Percentiles rank a stretch among this genome's conserved stretches.
phyloP scores from a whole-genome alignment of 2,113 vertebrate genomes.

The Prunella fulvescens region DNA sequence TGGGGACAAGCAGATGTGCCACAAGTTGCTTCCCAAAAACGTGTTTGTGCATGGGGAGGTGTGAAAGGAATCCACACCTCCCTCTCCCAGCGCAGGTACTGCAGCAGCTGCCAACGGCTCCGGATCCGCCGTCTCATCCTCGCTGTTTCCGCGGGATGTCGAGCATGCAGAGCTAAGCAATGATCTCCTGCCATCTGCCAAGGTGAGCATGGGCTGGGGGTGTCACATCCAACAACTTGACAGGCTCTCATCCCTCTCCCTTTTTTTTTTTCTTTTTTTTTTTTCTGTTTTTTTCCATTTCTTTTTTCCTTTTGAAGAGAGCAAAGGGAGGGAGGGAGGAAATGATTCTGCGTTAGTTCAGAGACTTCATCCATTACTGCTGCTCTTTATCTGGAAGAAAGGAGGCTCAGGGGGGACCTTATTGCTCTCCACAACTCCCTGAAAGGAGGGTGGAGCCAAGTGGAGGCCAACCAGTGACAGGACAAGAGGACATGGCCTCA shows the following conservation, averaged over 20 bases:
- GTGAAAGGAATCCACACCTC: conserved; percentile 11
- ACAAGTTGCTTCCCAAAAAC: neutral
- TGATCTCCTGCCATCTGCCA: conserved; percentile 61
- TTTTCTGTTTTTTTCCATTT: fast-evolving
- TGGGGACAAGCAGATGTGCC: neutral
- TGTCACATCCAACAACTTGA: neutral
- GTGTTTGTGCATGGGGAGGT: neutral
- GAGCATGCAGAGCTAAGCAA: conserved; percentile 59
- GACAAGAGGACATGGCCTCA: neutral
- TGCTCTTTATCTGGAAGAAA: neutral
- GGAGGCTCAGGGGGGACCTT: neutral
- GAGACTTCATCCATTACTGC: neutral
- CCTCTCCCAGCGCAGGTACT: neutral
- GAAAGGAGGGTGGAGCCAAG: neutral
- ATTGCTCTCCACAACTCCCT: neutral
- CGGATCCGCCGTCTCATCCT: conserved; percentile 12
- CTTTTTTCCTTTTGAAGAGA: neutral
- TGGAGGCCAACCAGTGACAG: fast-evolving
- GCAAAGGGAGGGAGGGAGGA: neutral
- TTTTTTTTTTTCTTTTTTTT: too few species aligned
- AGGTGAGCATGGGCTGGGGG: conserved; percentile 2
- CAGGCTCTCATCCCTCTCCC: neutral
- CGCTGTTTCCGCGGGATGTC: conserved; percentile 45
- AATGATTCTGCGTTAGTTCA: neutral
- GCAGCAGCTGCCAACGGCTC: conserved; percentile 39